Evolutionary conservation across 2,797 vertebrate species (phyloP), one percentile per base, ranked within the genome.

Genomic region (Martes flavigula): DNA sequence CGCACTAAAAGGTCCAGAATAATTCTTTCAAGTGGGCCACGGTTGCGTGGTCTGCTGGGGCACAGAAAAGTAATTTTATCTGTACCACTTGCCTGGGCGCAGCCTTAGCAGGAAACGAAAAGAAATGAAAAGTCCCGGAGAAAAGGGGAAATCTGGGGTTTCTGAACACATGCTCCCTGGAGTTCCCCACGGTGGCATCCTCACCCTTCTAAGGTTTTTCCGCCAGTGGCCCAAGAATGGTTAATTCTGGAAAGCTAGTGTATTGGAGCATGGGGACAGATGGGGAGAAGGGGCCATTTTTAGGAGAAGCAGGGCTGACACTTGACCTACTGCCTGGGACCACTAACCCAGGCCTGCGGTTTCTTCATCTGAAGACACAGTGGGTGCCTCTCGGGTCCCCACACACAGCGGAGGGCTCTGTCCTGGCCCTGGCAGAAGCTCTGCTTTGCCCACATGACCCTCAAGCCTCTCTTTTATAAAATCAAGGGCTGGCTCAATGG

Each of bases 131-230:
- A 38, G 4, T 25, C 14, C 0, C 0, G 27, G 23, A 68, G 21
- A 32, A 18, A 54, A 82, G 60, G 23, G 15, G 64, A 60, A 17
- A 48, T 7, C 70, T 17, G 0, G 3, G 2, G 77, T 30, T 87
- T 68, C 58, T 72, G 75, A 62, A 81, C 15, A 35, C 32, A 17
- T 0, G 5, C 43, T 84, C 79, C 1, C 0, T 1, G 38, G 60
- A 25, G 23, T 3, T 68, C 11, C 1, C 46, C 2, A 0, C 20
- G 0, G 11, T 0, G 3, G 35, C 30, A 32, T 32, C 23, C 25
- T 54, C 38, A 70, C 5, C 35, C 2, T 5, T 4, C 2, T 1
- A 1, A 21, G 58, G 18, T 3, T 32, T 54, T 87, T 56, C 66
- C 18, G 25, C 58, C 25, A 35, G 32, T 21, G 43, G 7, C 12